Percentiles rank a stretch among this genome's conserved stretches.
Conservation (phyloP, 64 coral and sea anemone species). For the Porites australiensis region DNA sequence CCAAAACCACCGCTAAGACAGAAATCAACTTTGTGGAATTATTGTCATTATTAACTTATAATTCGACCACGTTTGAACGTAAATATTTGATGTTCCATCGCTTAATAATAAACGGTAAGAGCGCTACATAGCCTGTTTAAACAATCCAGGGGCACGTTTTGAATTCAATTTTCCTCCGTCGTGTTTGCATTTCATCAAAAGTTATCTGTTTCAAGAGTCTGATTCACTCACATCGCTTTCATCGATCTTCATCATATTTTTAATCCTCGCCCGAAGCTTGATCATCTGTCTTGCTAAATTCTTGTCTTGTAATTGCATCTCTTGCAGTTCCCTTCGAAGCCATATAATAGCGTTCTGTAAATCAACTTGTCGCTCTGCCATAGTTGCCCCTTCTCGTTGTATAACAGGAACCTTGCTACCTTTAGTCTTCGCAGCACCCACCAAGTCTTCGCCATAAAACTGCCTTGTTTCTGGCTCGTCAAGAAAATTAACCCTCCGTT, state of each 20-base stretch:
- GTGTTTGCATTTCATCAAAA: conserved; percentile 1
- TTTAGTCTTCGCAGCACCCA: not conserved
- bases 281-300: conserved; percentile 39
- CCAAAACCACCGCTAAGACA: no score
- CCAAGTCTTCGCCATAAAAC: not conserved
- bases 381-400: conserved; percentile 15
- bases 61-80: no score
- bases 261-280: conserved; percentile 28
- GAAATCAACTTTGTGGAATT: no score
- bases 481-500: conserved; percentile 28
- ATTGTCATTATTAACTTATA: no score
- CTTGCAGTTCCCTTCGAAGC: conserved; percentile 45
- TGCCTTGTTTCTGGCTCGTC: not conserved
- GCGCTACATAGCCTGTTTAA: no score
- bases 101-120: no score
- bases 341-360: conserved; percentile 32
- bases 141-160: no score
- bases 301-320: conserved; percentile 46
- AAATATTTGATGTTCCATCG: no score
- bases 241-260: conserved; percentile 36
- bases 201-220: not conserved
- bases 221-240: conserved; percentile 33
- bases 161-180: no score
- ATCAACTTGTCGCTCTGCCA: conserved; percentile 30
- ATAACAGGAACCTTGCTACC: conserved; percentile 7